phyloP scores from a whole-genome alignment of 2,113 vertebrate genomes.

The Tupaia tana region DNA sequence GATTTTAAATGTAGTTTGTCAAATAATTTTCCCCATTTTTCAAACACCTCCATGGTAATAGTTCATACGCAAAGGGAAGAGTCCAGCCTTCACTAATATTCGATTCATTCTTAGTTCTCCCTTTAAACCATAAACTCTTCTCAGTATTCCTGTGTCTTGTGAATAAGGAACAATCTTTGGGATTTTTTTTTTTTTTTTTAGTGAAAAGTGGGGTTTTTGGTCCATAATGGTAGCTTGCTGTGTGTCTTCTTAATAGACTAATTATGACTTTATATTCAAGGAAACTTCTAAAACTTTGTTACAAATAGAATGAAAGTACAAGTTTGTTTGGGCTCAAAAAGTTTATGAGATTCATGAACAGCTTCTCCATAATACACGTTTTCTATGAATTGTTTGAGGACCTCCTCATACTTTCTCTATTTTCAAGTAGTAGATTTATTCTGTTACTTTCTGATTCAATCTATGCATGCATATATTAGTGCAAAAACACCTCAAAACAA shows the following conservation, averaged over 20 bases:
- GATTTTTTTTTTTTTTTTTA: constrained; percentile 18
- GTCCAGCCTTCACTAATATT: background rate
- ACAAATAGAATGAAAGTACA: too few relatives aligned
- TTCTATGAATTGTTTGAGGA: too few relatives aligned
- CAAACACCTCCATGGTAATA: constrained; percentile 4
- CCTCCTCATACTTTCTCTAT: too few relatives aligned
- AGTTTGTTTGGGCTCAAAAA: too few relatives aligned
- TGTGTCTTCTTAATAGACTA: constrained; percentile 10
- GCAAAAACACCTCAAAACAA: too few relatives aligned
- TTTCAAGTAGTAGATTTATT: too few relatives aligned
- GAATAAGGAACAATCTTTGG: background rate
- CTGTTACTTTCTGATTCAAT: too few relatives aligned
- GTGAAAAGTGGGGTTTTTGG: background rate
- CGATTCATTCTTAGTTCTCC: background rate
- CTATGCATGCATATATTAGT: too few relatives aligned
- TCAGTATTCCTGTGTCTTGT: background rate
- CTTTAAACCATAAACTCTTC: background rate
- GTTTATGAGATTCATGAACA: too few relatives aligned
- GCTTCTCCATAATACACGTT: too few relatives aligned
- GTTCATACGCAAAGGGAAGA: background rate
- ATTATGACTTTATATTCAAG: background rate
- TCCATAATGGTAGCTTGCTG: background rate
- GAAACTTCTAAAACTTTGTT: too few relatives aligned
- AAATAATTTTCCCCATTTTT: background rate
- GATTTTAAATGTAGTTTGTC: background rate